Base-by-base conservation (phyloP, 2,888 invertebrate species). In the Rhamnusium bicolor region DNA sequence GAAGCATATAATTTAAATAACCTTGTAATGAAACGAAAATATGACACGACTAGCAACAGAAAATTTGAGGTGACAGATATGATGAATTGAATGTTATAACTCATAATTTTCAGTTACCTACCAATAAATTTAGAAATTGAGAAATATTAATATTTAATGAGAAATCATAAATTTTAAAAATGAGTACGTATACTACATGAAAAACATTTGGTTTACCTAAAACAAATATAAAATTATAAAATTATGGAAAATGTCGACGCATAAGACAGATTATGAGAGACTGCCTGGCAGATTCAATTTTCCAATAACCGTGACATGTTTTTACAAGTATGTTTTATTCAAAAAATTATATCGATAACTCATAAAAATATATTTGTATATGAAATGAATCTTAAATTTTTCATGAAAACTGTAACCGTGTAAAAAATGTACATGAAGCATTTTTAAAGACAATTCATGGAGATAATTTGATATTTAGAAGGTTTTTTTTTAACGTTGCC, bases 91-190 rank as follows among this genome's bases (percentile, higher is more conserved):
- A 10, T 32, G 18, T 58, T 32, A 16, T 19, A 29, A 19, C 8
- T 32, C 58, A 58, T 58, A n/a, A 27, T 27, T 56, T 24, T 24
- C 14, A 1, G 8, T n/a, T 12, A 16, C 27, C 14, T 14, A 56
- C 54, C 40, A 40, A 53, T 56, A 24, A 56, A 56, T 56, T 14
- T 27, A 56, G 14, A 56, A 56, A 56, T 56, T 18, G n/a, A 32
- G 0, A 19, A 40, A 19, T 40, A 29, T 21, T 61, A 40, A 61
- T 32, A 14, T 29, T 12, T 7, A 62, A 40, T 4, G 62, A 24
- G 14, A 47, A 12, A 12, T 62, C 62, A 7, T 62, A 62, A 62
- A 62, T 62, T 62, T 62, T 12, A 60, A n/a, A 10, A 24, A 27
- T 27, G 5, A 40, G n/a, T 40, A 40, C n/a, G 40, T 12, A n/a